These are phyloP conservation scores for Amazona guildingii DNA, from an alignment of 2,113 vertebrate genomes.

Conservation along the genomic window DNA sequence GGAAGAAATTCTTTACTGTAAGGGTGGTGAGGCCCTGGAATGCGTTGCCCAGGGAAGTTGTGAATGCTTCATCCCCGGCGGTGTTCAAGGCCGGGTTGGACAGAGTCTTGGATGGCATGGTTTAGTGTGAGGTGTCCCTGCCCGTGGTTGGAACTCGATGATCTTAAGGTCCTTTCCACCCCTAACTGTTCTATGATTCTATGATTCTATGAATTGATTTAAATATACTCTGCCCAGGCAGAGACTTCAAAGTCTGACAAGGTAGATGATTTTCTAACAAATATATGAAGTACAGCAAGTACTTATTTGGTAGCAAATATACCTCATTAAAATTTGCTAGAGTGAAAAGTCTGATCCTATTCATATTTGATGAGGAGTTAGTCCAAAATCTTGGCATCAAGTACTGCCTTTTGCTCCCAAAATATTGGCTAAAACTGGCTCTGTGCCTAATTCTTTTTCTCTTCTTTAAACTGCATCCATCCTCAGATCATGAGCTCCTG, in stretches of 20 bases:
- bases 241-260: not conserved
- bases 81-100: no score
- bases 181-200: not conserved
- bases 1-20: no score
- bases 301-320: not conserved
- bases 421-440: not conserved
- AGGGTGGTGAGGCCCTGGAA: no score
- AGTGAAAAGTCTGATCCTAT: not conserved
- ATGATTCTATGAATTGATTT: not conserved
- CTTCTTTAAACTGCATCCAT: not conserved
- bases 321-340: not conserved
- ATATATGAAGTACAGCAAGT: not conserved
- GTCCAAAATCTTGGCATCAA: not conserved
- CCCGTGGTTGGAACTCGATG: no score
- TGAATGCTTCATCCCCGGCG: no score
- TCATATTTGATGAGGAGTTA: not conserved
- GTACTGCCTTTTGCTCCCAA: not conserved
- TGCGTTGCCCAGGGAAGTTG: no score
- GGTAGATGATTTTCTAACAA: not conserved
- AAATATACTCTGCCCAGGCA: not conserved
- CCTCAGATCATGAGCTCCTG: not conserved
- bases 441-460: not conserved
- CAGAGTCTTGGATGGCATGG: no score
- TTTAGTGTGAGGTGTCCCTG: no score
- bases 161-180: no score